phyloP scores from a whole-genome alignment of 2,888 invertebrate genomes.

The Anorthoa munda region DNA sequence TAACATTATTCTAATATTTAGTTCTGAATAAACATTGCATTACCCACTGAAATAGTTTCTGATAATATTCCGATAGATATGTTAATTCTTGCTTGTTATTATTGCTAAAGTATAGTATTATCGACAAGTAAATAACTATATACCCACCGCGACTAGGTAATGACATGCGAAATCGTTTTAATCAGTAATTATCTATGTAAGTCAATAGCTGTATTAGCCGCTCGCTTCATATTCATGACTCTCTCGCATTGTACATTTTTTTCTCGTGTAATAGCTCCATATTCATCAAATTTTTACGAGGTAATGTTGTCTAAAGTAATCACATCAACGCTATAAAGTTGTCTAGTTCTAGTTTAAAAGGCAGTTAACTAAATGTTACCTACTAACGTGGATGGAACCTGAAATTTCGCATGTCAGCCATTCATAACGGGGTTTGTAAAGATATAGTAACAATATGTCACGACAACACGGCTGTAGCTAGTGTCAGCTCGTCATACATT shows the following conservation, averaged over 20 bases:
- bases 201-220: constrained; percentile 30
- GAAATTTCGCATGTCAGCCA: constrained; percentile 38
- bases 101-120: constrained; percentile 31
- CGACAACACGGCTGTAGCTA: background rate
- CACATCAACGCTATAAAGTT: constrained; percentile 6
- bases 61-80: constrained; percentile 43
- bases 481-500: constrained; percentile 14
- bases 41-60: constrained; percentile 35
- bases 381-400: constrained; percentile 1
- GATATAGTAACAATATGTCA: constrained; percentile 12
- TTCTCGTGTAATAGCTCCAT: constrained; percentile 8
- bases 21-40: constrained; percentile 43
- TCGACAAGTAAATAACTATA: constrained; percentile 24
- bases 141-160: constrained; percentile 30
- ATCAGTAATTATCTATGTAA: constrained; percentile 24
- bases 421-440: constrained; percentile 26
- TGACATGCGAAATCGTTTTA: constrained; percentile 27
- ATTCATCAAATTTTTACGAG: constrained; percentile 28
- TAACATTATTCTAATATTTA: constrained; percentile 35
- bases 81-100: constrained; percentile 32
- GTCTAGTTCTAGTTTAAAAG: background rate
- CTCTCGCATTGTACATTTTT: constrained; percentile 6
- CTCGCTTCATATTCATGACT: constrained; percentile 30
- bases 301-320: constrained; percentile 11
- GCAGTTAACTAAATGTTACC: constrained; percentile 6